Evolutionary conservation across 1,140 invertebrate genomes (phyloP).

Genomic region (Phortica variegata): DNA sequence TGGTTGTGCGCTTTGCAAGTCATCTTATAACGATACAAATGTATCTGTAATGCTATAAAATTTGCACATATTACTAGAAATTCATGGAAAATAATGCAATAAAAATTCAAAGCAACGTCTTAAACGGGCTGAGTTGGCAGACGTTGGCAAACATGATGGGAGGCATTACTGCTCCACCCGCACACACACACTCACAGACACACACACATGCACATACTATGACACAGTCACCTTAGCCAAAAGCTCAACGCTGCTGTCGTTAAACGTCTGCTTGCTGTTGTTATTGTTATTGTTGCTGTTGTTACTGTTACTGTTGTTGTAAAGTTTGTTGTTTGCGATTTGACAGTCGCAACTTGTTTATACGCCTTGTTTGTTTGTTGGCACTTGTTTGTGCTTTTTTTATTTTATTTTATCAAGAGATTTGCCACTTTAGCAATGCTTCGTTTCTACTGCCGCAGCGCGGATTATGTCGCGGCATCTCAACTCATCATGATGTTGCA

Average conservation of each 20-base stretch:
- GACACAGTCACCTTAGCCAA: too few species aligned
- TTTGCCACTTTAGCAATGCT: constrained; percentile 43
- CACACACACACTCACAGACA: constrained; percentile 6
- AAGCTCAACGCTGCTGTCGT: not conserved
- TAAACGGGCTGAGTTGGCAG: too few species aligned
- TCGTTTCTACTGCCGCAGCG: not conserved
- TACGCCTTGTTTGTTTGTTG: too few species aligned
- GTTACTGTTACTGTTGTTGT: too few species aligned
- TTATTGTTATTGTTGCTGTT: constrained; percentile 3
- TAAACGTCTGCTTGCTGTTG: constrained; percentile 3
- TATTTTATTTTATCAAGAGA: constrained; percentile 54
- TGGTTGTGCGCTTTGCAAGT: too few species aligned
- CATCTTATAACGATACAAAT: too few species aligned
- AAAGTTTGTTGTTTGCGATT: not conserved
- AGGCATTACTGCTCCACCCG: constrained; percentile 3
- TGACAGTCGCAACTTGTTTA: constrained; percentile 13
- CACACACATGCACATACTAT: too few species aligned
- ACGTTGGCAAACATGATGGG: constrained; percentile 19
- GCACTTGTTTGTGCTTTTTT: too few species aligned
- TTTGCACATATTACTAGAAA: constrained; percentile 46
- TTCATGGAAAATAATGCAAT: constrained; percentile 55
- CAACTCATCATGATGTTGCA: constrained; percentile 35
- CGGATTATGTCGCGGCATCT: constrained; percentile 46
- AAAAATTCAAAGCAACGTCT: constrained; percentile 51
- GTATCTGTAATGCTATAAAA: constrained; percentile 30